These are phyloP conservation scores for Eupeodes corollae DNA, from an alignment of 1,140 invertebrate genomes.

Conservation along the genomic window DNA sequence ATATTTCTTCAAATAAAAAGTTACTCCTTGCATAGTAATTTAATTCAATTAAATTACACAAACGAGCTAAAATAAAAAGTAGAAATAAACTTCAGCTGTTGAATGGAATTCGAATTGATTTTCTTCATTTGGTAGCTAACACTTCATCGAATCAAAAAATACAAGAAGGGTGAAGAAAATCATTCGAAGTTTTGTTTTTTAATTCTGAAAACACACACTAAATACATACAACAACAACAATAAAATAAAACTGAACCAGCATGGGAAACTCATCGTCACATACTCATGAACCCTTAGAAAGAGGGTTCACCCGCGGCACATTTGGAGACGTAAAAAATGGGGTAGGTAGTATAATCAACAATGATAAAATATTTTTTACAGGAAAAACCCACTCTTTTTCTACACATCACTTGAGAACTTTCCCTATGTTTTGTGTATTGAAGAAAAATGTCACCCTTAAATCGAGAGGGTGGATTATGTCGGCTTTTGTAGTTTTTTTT, in stretches of 20 bases:
- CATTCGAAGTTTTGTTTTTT: too few species aligned
- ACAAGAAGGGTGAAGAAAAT: neutral
- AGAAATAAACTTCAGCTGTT: too few species aligned
- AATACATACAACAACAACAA: neutral
- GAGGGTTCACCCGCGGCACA: constrained; percentile 36
- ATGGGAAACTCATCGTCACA: constrained; percentile 39
- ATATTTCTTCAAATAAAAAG: too few species aligned
- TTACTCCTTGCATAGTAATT: too few species aligned
- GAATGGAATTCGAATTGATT: neutral
- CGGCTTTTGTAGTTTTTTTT: too few species aligned
- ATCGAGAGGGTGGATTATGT: too few species aligned
- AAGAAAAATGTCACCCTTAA: too few species aligned
- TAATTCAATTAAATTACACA: too few species aligned
- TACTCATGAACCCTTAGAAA: constrained; percentile 37
- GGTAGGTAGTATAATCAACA: constrained; percentile 23
- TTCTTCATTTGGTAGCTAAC: neutral
- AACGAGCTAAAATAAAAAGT: too few species aligned
- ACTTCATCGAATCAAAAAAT: neutral
- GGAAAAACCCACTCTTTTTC: constrained; percentile 3
- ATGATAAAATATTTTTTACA: neutral
- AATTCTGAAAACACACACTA: too few species aligned
- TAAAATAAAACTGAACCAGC: neutral
- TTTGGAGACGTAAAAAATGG: constrained; percentile 38
- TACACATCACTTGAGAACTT: neutral
- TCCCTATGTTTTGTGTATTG: too few species aligned